Percentiles rank a stretch among this genome's conserved stretches.
Evolutionary conservation across 2,113 vertebrate species (phyloP).

Genomic region (Barbus barbus): DNA sequence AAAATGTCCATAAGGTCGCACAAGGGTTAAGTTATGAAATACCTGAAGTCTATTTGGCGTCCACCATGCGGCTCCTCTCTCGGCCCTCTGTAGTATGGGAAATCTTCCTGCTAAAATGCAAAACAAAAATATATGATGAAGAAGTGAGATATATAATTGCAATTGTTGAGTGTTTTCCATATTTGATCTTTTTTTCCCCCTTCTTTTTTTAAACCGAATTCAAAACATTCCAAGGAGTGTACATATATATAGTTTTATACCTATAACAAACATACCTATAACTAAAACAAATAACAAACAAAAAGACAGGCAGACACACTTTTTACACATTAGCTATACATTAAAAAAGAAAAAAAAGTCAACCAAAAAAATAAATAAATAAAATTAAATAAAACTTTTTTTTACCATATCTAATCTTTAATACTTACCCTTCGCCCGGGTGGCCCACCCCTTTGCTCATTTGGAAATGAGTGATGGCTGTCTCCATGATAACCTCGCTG

Average conservation of each 20-base stretch:
- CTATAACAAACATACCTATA: too few relatives aligned
- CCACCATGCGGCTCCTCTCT: constrained; percentile 70
- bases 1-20: too few relatives aligned
- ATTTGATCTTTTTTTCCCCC: background rate
- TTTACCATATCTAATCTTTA: background rate
- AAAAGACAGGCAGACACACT: too few relatives aligned
- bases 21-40: constrained; percentile 37
- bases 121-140: background rate
- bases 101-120: constrained; percentile 67
- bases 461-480: constrained; percentile 62
- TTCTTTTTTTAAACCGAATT: too few relatives aligned
- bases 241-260: too few relatives aligned
- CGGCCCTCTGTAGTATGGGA: constrained; percentile 69
- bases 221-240: background rate
- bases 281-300: too few relatives aligned
- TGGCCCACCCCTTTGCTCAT: constrained; percentile 67
- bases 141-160: background rate
- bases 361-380: background rate
- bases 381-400: too few relatives aligned
- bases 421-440: constrained; percentile 69
- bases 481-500: constrained; percentile 72
- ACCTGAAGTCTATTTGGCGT: constrained; percentile 73
- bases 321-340: too few relatives aligned
- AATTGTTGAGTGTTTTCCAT: background rate
- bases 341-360: too few relatives aligned